Base-by-base conservation (phyloP, 2,888 invertebrate species). In the Plagodis pulveraria region DNA sequence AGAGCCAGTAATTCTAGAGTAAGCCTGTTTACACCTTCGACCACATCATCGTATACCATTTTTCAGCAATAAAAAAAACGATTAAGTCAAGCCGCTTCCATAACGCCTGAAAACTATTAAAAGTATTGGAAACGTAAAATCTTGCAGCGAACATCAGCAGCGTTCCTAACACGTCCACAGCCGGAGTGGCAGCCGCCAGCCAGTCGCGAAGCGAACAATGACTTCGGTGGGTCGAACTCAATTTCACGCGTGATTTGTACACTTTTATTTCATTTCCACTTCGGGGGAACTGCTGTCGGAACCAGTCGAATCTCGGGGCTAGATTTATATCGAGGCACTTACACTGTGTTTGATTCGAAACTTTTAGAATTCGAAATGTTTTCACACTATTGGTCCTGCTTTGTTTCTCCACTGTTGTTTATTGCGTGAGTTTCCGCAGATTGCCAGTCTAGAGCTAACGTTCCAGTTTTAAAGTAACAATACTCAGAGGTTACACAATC, bases 161-260 rank as follows among this genome's bases (percentile, higher is more conserved):
- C 50, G 62, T 63, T 73, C 67, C 65, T 59, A 71, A 72, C 74
- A 75, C 62, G 69, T 70, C 69, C 58, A 58, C 48, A 43, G 61
- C 53, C 62, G 60, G 67, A 56, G 62, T 66, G 63, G 64, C 67
- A 67, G 58, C 55, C 80, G 81, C 80, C 83, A 79, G 77, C 70
- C 72, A 74, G 73, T 78, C 80, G 76, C 78, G 77, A 74, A 74
- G 69, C 81, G 80, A 78, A 85, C 86, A 86, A 84, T 84, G 83
- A 82, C 84, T 85, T 81, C 76, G 80, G 80, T 75, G 82, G 83
- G 74, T 83, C 83, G 84, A 89, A 90, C 83, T 88, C 90, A 88
- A 91, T 91, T 91, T 91, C 89, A 91, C 90, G 91, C 88, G 87
- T 89, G 89, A 89, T 91, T 89, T 89, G 84, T 85, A 80, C 80